Base-by-base conservation (phyloP, 2,888 invertebrate species). In the Gortyna flavago region DNA sequence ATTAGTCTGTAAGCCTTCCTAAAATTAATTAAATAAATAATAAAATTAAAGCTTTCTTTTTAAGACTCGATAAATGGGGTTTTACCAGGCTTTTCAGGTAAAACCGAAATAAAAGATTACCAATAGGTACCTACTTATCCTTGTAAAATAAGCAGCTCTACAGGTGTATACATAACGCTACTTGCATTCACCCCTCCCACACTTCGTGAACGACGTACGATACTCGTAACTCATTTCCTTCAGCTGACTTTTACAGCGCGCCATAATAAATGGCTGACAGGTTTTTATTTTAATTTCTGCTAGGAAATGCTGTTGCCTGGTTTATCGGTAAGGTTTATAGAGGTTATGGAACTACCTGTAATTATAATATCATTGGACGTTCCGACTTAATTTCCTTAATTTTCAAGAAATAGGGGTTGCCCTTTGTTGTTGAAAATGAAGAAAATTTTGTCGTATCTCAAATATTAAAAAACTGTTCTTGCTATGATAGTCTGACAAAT, bases 201-300 rank as follows among this genome's bases (percentile, higher is more conserved):
- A 7, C 41, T 29, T n/a, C 44, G n/a, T 25, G 48, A 62, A 59
- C 54, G 32, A 48, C 13, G 44, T 44, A 62, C 41, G 29, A 57
- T 35, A 35, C 2, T 35, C 35, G 35, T 66, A 57, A 66, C 65
- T 81, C 79, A 81, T 81, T 81, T 81, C 72, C 81, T 59, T 64
- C 9, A 69, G 84, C 48, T 69, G 84, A 69, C 59, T 72, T 78
- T 83, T 78, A 72, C 72, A 61, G 81, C 59, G 72, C 59, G 21
- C 79, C 18, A 7, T 78, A 83, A 78, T 79, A 83, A 72, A 81
- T 78, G 18, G 57, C 67, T 59, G 57, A 72, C 67, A 64, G 21
- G 44, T n/a, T 77, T 77, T 64, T 64, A 64, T 78, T 83, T 70
- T 54, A 29, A 83, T 83, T 61, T 83, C 64, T 59, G 32, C 44